Evolutionary conservation across 2,113 vertebrate species (phyloP), one percentile per base, ranked within the genome.

Genomic region (Hypanus sabinus): DNA sequence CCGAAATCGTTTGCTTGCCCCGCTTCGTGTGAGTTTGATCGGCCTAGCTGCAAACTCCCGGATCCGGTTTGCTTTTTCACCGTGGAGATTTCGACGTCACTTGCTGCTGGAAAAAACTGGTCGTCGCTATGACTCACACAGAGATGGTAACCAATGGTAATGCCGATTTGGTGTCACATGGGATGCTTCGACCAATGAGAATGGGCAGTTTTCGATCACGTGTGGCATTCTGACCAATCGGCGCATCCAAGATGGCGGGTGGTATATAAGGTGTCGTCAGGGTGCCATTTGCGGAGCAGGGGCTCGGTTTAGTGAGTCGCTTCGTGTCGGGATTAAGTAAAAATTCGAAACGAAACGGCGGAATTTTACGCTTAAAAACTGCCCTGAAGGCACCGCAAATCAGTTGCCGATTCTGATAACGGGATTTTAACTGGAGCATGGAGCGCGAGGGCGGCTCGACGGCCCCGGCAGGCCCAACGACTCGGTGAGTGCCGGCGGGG

Each of bases 181-280:
- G n/a, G 1, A 3, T 16, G 0, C 36, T 0, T 1, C 33, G 3
- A 2, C 90, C 90, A 93, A 93, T 73, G 33, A 68, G 3, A 3
- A 30, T 6, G 18, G 0, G 65, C 0, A 9, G 3, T n/a, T 5
- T 4, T 5, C 8, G 18, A 5, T 73, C 90, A 93, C 90, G 90
- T 93, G 90, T 5, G 20, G 6, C 20, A 1, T 3, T 11, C 10
- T 24, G 90, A 22, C 90, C 68, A 93, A 93, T 93, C 20, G 68
- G 90, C 20, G 68, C 90, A 9, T 27, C 8, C 90, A 93, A 93
- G 24, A 93, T 93, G 90, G 90, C 90, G 90, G 90, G 90, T 7
- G 33, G 22, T 93, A 93, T 68, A 90, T 90, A 90, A 68, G 85
- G 30, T 90, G 60, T 90, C 30, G 85, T 33, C 60, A 60, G 12